Evolutionary conservation across 2,113 vertebrate genomes (phyloP), one percentile per base, ranked within the genome.

Genomic region (Indicator indicator): DNA sequence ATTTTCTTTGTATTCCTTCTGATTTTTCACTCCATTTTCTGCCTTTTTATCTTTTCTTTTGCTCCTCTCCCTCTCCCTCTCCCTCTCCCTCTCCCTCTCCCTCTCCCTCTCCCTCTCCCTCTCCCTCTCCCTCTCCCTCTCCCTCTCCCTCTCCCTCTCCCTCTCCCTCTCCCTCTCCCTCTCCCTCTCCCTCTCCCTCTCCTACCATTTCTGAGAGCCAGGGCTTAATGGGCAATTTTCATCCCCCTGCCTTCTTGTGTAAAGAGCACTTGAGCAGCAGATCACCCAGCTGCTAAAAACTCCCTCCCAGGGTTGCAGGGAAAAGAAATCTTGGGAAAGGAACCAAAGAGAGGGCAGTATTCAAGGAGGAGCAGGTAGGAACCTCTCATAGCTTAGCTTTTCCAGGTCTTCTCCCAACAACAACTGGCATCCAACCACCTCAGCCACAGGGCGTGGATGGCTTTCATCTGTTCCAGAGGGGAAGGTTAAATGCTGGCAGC

Each of bases 11-110:
- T 77, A 65, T 95, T 94, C 28, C 21, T 91, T 89, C 85, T 93
- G 91, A 85, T 91, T 96, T 94, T 94, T 94, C 79, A 81, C 83
- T 95, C 60, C 6, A 42, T 96, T 91, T 95, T 96, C 64, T 88
- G 20, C 16, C 9, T 30, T 28, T n/a, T 52, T 68, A 13, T 14
- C 32, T 30, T 55, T 12, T 28, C 28, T 56, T 30, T 62, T 44
- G 5, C 46, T 46, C 18, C 18, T 19, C 18, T 46, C 18, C 46
- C 18, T 46, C 18, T 19, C 18, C 18, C 46, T 46, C 18, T 46
- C 46, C 6, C 16, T 46, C 14, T 46, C 14, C 6, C 44, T 46
- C 16, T 46, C 44, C 17, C 17, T 14, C 15, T 46, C 17, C 15
- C 16, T 17, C 42, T 44, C 42, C 15, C 15, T 44, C 42, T 44